Percentiles rank a stretch among this genome's conserved stretches.
phyloP scores from a whole-genome alignment of 2,888 invertebrate genomes.

The Stramonita haemastoma region DNA sequence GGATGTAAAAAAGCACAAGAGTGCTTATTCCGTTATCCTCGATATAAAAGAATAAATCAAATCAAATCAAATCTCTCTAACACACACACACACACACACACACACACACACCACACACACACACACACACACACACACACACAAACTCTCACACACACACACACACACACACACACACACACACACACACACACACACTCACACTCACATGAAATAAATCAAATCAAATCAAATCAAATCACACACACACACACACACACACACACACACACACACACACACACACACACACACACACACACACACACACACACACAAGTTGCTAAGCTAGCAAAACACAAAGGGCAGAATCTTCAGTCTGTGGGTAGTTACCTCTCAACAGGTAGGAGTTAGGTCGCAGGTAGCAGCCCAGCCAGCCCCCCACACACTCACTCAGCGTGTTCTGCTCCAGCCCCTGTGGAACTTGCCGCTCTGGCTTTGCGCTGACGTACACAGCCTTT shows the following conservation, averaged over 20 bases:
- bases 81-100: too few relatives aligned
- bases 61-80: too few relatives aligned
- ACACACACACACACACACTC: neutral
- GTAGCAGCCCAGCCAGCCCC: conserved; percentile 65
- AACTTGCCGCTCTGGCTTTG: conserved; percentile 72
- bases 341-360: too few relatives aligned
- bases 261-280: too few relatives aligned
- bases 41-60: too few relatives aligned
- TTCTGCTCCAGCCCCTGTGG: conserved; percentile 65
- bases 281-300: too few relatives aligned
- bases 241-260: neutral
- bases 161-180: neutral
- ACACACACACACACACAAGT: too few relatives aligned
- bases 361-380: conserved; percentile 60
- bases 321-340: too few relatives aligned
- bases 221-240: neutral
- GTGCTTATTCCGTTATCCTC: too few relatives aligned
- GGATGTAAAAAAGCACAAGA: too few relatives aligned
- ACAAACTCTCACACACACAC: neutral
- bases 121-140: too few relatives aligned
- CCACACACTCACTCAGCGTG: conserved; percentile 60
- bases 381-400: conserved; percentile 65
- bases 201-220: neutral
- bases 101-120: too few relatives aligned
- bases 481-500: conserved; percentile 49